Percentiles rank a stretch among this genome's conserved stretches.
phyloP scores from a whole-genome alignment of 2,113 vertebrate genomes.

The Ploceus nigricollis region DNA sequence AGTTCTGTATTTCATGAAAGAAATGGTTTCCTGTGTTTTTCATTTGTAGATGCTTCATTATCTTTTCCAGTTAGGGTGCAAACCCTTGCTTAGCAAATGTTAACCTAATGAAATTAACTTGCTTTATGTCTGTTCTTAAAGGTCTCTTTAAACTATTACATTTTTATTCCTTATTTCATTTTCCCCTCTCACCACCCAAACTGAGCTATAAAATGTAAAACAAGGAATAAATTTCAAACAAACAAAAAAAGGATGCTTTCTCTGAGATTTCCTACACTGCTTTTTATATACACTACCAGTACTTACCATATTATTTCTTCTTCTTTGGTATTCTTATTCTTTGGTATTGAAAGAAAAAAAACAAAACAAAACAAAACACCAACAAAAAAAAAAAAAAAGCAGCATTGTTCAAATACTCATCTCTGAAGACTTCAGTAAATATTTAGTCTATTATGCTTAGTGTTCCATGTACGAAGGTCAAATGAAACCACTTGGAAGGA shows the following conservation, averaged over 20 bases:
- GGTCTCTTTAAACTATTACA: neutral
- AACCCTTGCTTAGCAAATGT: neutral
- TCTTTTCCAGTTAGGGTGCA: neutral
- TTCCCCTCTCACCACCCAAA: neutral
- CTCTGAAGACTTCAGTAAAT: conserved; percentile 45
- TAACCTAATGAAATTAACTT: neutral
- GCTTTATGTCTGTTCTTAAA: neutral
- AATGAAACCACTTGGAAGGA: conserved; percentile 12
- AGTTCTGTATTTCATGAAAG: neutral
- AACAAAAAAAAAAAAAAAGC: neutral
- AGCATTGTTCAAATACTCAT: conserved; percentile 30
- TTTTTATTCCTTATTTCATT: neutral
- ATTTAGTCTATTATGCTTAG: conserved; percentile 66
- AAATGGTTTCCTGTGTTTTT: neutral
- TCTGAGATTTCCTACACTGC: neutral
- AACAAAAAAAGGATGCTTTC: neutral
- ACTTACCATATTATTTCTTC: neutral
- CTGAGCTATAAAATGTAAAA: neutral
- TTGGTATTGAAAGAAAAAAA: neutral
- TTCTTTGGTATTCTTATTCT: neutral
- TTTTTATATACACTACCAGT: neutral
- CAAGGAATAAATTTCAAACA: neutral
- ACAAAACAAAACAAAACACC: too few species aligned
- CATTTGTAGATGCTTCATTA: neutral
- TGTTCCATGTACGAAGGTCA: neutral